These are phyloP conservation scores for Drosophila phalerata DNA, from an alignment of 2,888 invertebrate species.

Conservation along the genomic window DNA sequence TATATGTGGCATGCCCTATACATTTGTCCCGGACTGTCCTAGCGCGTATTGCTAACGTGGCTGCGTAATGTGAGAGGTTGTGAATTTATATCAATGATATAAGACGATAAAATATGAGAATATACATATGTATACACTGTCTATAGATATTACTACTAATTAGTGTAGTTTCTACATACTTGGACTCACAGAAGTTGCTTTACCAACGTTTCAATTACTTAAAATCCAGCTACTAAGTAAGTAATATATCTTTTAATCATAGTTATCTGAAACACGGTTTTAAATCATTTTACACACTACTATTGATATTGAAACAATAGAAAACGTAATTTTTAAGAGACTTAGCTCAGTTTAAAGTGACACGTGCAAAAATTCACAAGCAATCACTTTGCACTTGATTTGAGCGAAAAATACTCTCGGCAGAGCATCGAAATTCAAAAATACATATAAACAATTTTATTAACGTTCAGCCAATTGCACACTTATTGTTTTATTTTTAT, in stretches of 20 bases:
- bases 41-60: slow-evolving; percentile 25
- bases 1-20: slow-evolving; percentile 34
- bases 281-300: neutral
- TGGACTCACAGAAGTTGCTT: neutral
- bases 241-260: neutral
- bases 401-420: slow-evolving; percentile 36
- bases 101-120: slow-evolving; percentile 19
- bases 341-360: slow-evolving; percentile 13
- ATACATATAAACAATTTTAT: slow-evolving; percentile 55
- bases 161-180: too few species aligned
- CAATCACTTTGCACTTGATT: slow-evolving; percentile 49
- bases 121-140: too few species aligned
- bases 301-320: neutral
- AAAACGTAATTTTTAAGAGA: neutral
- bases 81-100: slow-evolving; percentile 59
- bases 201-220: neutral
- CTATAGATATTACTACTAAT: too few species aligned
- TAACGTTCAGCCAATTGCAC: slow-evolving; percentile 70
- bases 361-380: slow-evolving; percentile 47
- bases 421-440: slow-evolving; percentile 1
- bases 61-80: slow-evolving; percentile 22
- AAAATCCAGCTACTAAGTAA: neutral
- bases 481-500: slow-evolving; percentile 73
- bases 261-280: too few species aligned
- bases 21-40: slow-evolving; percentile 39